Conservation (phyloP, 2,797 vertebrate genomes). For the Labeo calbasu region DNA sequence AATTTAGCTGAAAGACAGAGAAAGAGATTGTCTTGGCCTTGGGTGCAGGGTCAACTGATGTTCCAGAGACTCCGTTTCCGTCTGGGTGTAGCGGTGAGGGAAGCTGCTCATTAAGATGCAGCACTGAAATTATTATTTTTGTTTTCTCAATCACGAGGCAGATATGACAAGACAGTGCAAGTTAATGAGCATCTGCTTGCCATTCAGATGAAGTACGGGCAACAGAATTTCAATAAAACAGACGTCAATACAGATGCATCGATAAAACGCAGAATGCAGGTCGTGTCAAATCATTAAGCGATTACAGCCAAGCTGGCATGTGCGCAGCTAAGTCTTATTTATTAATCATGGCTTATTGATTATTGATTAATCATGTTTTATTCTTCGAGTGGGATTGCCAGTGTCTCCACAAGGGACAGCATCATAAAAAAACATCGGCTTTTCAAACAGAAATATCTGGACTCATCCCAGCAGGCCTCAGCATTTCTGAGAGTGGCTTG, state of each 20-base stretch:
- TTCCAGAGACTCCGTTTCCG: constrained; percentile 50
- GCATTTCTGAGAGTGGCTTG: constrained; percentile 49
- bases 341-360: constrained; percentile 33
- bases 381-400: neutral
- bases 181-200: constrained; percentile 29
- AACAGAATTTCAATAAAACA: constrained; percentile 40
- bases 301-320: constrained; percentile 18
- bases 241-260: constrained; percentile 11
- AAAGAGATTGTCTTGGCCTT: constrained; percentile 59
- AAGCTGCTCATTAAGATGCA: constrained; percentile 54
- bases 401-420: neutral
- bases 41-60: constrained; percentile 69
- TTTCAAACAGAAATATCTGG: constrained; percentile 41
- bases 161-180: constrained; percentile 20
- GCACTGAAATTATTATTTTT: constrained; percentile 24
- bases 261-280: constrained; percentile 31
- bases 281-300: constrained; percentile 30
- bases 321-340: constrained; percentile 12
- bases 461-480: constrained; percentile 45
- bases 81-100: constrained; percentile 33
- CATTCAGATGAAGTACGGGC: constrained; percentile 27
- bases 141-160: constrained; percentile 13
- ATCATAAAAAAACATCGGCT: neutral
- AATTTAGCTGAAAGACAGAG: constrained; percentile 67
- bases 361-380: constrained; percentile 39